Conservation (phyloP, 2,888 invertebrate genomes). For the Adelognathus sp. region DNA sequence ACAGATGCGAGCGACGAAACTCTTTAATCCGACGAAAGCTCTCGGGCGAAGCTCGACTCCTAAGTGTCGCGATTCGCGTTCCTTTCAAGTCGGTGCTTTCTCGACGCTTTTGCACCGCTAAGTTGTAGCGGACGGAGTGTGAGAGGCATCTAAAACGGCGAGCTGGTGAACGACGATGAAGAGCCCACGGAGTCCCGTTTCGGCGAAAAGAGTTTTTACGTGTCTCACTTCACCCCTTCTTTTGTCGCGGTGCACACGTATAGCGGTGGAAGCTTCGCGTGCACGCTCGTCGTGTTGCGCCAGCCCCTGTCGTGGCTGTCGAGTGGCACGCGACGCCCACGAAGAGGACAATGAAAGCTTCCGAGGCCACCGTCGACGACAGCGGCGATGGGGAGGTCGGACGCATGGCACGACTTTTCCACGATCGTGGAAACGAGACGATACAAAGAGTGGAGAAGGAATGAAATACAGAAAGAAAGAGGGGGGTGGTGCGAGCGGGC, state of each 20-base stretch:
- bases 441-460: constrained; percentile 40
- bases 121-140: constrained; percentile 56
- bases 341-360: constrained; percentile 2
- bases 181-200: constrained; percentile 54
- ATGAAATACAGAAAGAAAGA: constrained; percentile 40
- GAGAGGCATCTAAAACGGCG: constrained; percentile 9
- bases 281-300: constrained; percentile 10
- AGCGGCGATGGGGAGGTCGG: neutral
- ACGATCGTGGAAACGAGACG: constrained; percentile 29
- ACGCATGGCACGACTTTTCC: constrained; percentile 37
- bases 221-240: neutral
- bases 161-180: constrained; percentile 46
- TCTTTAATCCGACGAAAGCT: constrained; percentile 74
- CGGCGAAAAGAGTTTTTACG: constrained; percentile 13
- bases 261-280: constrained; percentile 43
- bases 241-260: neutral
- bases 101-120: constrained; percentile 71
- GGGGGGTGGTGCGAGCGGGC: too few species aligned
- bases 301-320: constrained; percentile 30
- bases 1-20: constrained; percentile 7
- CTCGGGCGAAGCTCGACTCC: constrained; percentile 62
- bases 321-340: constrained; percentile 37
- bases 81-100: constrained; percentile 73
- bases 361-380: neutral
- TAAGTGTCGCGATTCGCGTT: constrained; percentile 74